Evolutionary conservation across 64 coral and sea anemone species (phyloP).

Genomic region (Catalaphyllia jardinei): DNA sequence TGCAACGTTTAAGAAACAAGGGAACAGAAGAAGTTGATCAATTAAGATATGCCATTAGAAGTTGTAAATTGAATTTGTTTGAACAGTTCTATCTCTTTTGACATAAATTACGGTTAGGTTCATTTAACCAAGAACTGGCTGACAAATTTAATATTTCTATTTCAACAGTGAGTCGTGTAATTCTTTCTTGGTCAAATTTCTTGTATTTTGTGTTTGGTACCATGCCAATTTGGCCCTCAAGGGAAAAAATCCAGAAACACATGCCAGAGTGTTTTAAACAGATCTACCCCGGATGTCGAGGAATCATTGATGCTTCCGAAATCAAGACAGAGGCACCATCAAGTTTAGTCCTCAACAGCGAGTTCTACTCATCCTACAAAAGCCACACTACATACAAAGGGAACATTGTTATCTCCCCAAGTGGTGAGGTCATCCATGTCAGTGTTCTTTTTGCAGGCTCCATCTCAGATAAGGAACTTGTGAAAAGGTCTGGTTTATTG

Average conservation of each 20-base stretch:
- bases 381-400: slow-evolving; percentile 61
- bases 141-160: slow-evolving; percentile 51
- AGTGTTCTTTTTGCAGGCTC: slow-evolving; percentile 13
- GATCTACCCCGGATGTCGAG: slow-evolving; percentile 14
- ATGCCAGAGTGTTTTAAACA: slow-evolving; percentile 46
- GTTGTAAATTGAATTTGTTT: slow-evolving; percentile 42
- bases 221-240: slow-evolving; percentile 42
- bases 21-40: slow-evolving; percentile 6
- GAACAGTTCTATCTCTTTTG: slow-evolving; percentile 59
- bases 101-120: slow-evolving; percentile 17
- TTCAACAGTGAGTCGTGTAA: slow-evolving; percentile 27
- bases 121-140: slow-evolving; percentile 39
- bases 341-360: slow-evolving; percentile 39
- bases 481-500: slow-evolving; percentile 26
- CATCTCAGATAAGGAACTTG: slow-evolving; percentile 41
- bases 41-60: slow-evolving; percentile 11
- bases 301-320: slow-evolving; percentile 56
- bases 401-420: slow-evolving; percentile 62
- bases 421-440: slow-evolving; percentile 50
- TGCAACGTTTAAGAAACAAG: slow-evolving; percentile 27
- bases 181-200: slow-evolving; percentile 54
- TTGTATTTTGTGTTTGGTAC: slow-evolving; percentile 59
- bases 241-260: slow-evolving; percentile 26
- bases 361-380: slow-evolving; percentile 37
- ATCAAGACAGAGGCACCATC: slow-evolving; percentile 47